Base-by-base conservation (phyloP, 2,888 invertebrate genomes). In the Stenoptilia bipunctidactyla region DNA sequence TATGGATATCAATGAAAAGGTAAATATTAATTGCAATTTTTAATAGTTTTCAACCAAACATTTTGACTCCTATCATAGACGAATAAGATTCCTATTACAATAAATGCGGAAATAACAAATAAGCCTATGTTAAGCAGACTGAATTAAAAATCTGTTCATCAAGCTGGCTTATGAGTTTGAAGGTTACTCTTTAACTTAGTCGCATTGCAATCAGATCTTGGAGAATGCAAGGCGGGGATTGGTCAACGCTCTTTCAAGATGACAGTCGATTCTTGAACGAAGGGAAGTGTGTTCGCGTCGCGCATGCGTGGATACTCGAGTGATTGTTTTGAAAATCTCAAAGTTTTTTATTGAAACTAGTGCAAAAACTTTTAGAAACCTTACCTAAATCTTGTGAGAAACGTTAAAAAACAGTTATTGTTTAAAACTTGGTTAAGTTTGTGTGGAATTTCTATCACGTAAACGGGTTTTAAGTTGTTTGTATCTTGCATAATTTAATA, bases 171-270 rank as follows among this genome's bases (percentile, higher is more conserved):
- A 30, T 30, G n/a, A 30, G 10, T 30, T 4, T n/a, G 12, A 55
- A 52, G 46, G 45, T 49, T 53, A 56, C 58, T 57, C 63, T 66
- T 56, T 42, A 66, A 74, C 60, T 69, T 55, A 58, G 61, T 58
- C 56, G 71, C 51, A 43, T 74, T 57, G 60, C 64, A 62, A 39
- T 55, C 55, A 56, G 55, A 58, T 59, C 64, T 66, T 60, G 61
- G 75, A 70, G 76, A 79, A 75, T 66, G 75, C 66, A 60, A 60
- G 55, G 47, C 55, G 51, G 49, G 58, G 58, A 72, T 69, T 71
- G 71, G 72, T 46, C 45, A 46, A 37, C 38, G 3, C 8, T 20
- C 8, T 20, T 20, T 40, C 34, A 38, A 39, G 39, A 44, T 41
- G 41, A 10, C 20, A 20, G 20, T 20, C 20, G 20, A 30, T 50